Percentiles rank a stretch among this genome's conserved stretches.
Evolutionary conservation across 2,888 invertebrate genomes (phyloP).

Genomic region (Dromius quadrimaculatus): DNA sequence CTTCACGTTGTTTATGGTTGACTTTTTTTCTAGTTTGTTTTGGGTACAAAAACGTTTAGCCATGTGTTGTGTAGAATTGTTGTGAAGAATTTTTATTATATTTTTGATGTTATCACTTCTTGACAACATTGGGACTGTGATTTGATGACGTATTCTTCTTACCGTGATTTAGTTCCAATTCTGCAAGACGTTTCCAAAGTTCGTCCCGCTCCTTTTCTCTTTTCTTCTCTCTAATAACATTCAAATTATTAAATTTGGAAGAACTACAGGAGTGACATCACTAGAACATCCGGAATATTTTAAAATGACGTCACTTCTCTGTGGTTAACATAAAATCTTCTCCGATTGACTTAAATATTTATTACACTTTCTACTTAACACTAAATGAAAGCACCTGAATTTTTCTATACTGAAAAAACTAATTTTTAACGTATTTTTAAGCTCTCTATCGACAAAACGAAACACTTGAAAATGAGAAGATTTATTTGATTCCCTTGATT

Average conservation of each 20-base stretch:
- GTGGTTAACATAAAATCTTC: too few relatives aligned
- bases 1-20: background rate
- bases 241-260: background rate
- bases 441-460: too few relatives aligned
- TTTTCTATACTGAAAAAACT: too few relatives aligned
- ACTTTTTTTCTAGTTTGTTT: background rate
- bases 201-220: constrained; percentile 97
- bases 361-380: too few relatives aligned
- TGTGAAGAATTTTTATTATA: too few relatives aligned
- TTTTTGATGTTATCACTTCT: constrained; percentile 54
- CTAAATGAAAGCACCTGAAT: too few relatives aligned
- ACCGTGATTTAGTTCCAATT: constrained; percentile 84
- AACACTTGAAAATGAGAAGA: too few relatives aligned
- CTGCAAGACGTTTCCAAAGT: constrained; percentile 95
- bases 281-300: background rate
- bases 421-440: too few relatives aligned
- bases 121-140: constrained; percentile 53
- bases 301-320: too few relatives aligned
- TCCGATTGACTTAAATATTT: too few relatives aligned
- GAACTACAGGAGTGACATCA: background rate
- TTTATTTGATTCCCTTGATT: too few relatives aligned
- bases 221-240: constrained; percentile 84
- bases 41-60: constrained; percentile 21
- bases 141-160: constrained; percentile 62
- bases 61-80: constrained; percentile 4